Percentiles rank a stretch among this genome's conserved stretches.
phyloP scores from a whole-genome alignment of 2,888 invertebrate species.

The Rotaria socialis region DNA sequence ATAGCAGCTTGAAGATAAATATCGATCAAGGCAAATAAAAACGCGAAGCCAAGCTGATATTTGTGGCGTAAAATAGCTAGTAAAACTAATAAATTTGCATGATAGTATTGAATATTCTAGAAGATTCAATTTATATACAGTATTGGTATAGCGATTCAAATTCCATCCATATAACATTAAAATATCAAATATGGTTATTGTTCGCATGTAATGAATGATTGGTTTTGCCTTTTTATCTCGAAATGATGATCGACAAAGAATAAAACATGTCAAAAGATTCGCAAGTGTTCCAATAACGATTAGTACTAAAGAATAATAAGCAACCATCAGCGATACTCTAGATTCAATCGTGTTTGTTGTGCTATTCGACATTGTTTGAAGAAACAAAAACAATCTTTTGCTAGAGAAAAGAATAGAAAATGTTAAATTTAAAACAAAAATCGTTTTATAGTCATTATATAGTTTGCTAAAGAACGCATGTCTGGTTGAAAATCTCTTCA shows the following conservation, averaged over 20 bases:
- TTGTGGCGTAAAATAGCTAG: neutral
- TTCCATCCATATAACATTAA: slow-evolving; percentile 1
- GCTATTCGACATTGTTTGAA: neutral
- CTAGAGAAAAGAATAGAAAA: too few species aligned
- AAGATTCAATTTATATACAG: neutral
- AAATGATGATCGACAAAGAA: neutral
- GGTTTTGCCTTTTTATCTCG: neutral
- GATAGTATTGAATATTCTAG: neutral
- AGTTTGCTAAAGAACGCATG: too few species aligned
- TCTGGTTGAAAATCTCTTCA: too few species aligned
- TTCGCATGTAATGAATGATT: neutral
- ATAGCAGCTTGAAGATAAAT: neutral
- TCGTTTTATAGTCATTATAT: too few species aligned
- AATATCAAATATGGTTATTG: neutral
- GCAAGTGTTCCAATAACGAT: neutral
- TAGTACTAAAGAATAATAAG: neutral
- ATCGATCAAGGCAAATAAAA: neutral
- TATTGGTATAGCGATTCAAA: neutral
- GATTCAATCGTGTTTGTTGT: neutral
- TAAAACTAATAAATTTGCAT: neutral
- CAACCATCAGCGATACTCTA: neutral
- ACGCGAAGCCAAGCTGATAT: neutral
- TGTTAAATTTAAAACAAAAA: too few species aligned
- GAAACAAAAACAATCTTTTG: too few species aligned
- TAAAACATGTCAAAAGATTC: neutral